Percentiles rank a stretch among this genome's conserved stretches.
These are phyloP conservation scores for Nerophis lumbriciformis DNA, from an alignment of 2,113 vertebrate species.

Conservation along the genomic window DNA sequence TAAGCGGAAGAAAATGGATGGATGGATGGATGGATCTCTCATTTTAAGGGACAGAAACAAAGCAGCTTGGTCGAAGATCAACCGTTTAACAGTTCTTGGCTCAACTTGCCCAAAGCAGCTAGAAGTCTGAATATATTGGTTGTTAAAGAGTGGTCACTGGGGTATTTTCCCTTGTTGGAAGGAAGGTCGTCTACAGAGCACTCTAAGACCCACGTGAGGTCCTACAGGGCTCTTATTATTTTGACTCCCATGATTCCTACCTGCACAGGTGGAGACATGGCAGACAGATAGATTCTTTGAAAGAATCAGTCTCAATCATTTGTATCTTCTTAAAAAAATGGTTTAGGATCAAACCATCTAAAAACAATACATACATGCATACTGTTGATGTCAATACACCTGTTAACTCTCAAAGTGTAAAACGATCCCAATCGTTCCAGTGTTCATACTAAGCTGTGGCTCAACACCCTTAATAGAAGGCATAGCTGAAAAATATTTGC, in stretches of 20 bases:
- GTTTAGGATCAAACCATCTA: constrained; percentile 9
- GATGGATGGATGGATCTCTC: no score
- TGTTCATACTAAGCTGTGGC: constrained; percentile 1
- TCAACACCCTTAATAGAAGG: not conserved
- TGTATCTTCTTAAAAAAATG: not conserved
- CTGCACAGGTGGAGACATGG: constrained; percentile 45
- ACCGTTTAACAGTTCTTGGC: constrained; percentile 29
- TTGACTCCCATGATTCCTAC: constrained; percentile 33
- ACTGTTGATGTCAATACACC: not conserved
- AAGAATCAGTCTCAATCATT: constrained; percentile 9
- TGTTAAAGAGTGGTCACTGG: constrained; percentile 22
- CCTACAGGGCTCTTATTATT: constrained; percentile 58
- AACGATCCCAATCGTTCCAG: constrained; percentile 5
- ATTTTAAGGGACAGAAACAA: no score
- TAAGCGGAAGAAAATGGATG: no score
- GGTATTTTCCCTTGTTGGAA: not conserved
- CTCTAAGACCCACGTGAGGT: constrained; percentile 22
- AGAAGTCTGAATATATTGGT: constrained; percentile 7
- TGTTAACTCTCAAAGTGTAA: constrained; percentile 11
- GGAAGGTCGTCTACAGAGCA: constrained; percentile 10
- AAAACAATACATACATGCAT: constrained; percentile 16
- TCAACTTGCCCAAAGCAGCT: not conserved
- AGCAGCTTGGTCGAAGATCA: constrained; percentile 1
- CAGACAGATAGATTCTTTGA: constrained; percentile 57
- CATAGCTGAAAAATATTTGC: constrained; percentile 23